Conservation (phyloP, 1,140 invertebrate genomes). For the Amyelois transitella region DNA sequence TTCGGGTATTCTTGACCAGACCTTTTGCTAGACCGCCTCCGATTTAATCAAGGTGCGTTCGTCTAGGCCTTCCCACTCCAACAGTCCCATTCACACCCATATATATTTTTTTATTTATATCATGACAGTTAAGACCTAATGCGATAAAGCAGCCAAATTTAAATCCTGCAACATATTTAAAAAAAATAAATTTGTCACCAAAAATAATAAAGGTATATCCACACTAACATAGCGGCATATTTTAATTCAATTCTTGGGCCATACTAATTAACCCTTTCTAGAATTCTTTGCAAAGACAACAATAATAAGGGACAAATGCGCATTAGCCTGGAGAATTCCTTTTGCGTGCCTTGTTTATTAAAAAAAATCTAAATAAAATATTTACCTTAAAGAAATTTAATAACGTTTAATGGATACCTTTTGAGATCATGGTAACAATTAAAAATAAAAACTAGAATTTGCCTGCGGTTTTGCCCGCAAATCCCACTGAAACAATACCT, state of each 20-base stretch:
- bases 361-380: neutral
- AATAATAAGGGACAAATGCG: conserved; percentile 55
- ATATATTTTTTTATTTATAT: too few relatives aligned
- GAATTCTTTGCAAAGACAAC: conserved; percentile 60
- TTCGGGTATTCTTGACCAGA: too few relatives aligned
- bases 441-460: neutral
- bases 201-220: conserved; percentile 25
- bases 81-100: too few relatives aligned
- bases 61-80: too few relatives aligned
- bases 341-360: conserved; percentile 13
- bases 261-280: conserved; percentile 68
- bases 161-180: too few relatives aligned
- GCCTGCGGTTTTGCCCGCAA: neutral
- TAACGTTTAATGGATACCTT: neutral
- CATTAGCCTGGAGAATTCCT: conserved; percentile 15
- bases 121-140: too few relatives aligned
- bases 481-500: too few relatives aligned
- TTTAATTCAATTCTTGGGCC: conserved; percentile 68
- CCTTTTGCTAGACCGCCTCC: too few relatives aligned
- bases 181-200: too few relatives aligned
- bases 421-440: too few relatives aligned
- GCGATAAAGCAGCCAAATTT: too few relatives aligned
- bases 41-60: too few relatives aligned
- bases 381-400: neutral
- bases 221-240: conserved; percentile 25